phyloP scores from a whole-genome alignment of 2,797 vertebrate genomes.

The Siniperca scherzeri region DNA sequence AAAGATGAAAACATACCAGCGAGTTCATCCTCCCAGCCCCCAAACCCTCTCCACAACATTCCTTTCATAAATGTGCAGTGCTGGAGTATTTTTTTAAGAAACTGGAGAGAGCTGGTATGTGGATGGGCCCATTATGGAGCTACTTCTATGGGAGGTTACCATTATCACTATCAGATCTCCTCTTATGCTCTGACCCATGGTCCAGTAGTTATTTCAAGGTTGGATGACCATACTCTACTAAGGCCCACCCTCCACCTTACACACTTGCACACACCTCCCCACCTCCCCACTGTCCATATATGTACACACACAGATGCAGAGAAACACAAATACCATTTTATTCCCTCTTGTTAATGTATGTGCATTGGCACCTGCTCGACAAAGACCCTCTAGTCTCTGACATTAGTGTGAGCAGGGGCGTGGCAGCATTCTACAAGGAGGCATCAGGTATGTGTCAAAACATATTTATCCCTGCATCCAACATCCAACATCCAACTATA shows the following conservation, averaged over 20 bases:
- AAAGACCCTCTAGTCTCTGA: constrained; percentile 51
- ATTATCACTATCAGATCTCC: constrained; percentile 71
- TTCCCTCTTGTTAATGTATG: constrained; percentile 62
- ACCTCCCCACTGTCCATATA: background rate
- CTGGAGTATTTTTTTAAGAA: constrained; percentile 72
- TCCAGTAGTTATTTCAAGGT: constrained; percentile 66
- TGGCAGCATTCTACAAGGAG: constrained; percentile 63
- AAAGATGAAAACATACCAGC: constrained; percentile 66
- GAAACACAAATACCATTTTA: constrained; percentile 37
- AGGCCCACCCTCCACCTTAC: constrained; percentile 17
- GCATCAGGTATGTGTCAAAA: constrained; percentile 50
- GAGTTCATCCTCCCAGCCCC: constrained; percentile 62
- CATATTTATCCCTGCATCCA: constrained; percentile 23
- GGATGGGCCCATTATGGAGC: constrained; percentile 67
- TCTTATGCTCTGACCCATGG: constrained; percentile 60
- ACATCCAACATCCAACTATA: background rate
- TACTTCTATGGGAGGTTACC: constrained; percentile 59
- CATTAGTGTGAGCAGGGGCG: constrained; percentile 61
- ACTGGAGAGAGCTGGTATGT: constrained; percentile 79
- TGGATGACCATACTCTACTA: constrained; percentile 53
- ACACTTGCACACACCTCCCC: constrained; percentile 2
- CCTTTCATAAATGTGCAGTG: constrained; percentile 82
- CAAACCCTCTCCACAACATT: constrained; percentile 77
- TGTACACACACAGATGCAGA: constrained; percentile 16
- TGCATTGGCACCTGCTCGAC: constrained; percentile 58